Base-by-base conservation (phyloP, 2,797 vertebrate species). In the Sebastes wilsoni region DNA sequence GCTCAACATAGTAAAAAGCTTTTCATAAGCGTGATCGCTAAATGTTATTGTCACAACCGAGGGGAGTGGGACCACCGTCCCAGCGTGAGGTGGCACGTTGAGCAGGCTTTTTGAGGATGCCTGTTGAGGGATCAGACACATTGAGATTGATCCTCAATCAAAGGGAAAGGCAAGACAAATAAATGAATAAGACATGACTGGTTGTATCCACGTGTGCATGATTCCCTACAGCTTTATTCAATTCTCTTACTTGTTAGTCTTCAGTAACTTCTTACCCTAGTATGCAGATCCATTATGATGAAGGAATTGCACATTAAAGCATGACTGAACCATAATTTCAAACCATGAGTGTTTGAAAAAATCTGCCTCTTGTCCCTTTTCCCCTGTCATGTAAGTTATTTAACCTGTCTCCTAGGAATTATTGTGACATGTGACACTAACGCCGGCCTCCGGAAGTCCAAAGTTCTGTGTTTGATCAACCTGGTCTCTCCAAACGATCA, bases 31-130 rank as follows among this genome's bases (percentile, higher is more conserved):
- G 3, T 52, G 34, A 75, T 68, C 60, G 8, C 60, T 54, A 75
- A 81, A 78, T 46, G n/a, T 68, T 52, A 60, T 32, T 34, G 68
- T 77, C 22, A 79, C 14, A 67, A 69, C 30, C 11, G 2, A 60
- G 8, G 8, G n/a, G 38, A 78, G 36, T 0, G 1, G 61, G 27
- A 56, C 49, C n/a, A 54, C 14, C 3, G 34, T n/a, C 25, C 11
- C 20, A 69, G 71, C 34, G 14, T 25, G 65, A 13, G 22, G 28
- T 5, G 6, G 20, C 16, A 5, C 52, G 3, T 7, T 62, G 55
- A 61, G 10, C 27, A 25, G 55, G 12, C 22, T 14, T 70, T 60
- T 60, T 60, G 28, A 66, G 54, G 23, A 5, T 7, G 38, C 20
- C 8, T 32, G 14, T n/a, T 23, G 69, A 28, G 59, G 28, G 20